phyloP scores from a whole-genome alignment of 1,140 invertebrate species.

The Steinernema khuongi region DNA sequence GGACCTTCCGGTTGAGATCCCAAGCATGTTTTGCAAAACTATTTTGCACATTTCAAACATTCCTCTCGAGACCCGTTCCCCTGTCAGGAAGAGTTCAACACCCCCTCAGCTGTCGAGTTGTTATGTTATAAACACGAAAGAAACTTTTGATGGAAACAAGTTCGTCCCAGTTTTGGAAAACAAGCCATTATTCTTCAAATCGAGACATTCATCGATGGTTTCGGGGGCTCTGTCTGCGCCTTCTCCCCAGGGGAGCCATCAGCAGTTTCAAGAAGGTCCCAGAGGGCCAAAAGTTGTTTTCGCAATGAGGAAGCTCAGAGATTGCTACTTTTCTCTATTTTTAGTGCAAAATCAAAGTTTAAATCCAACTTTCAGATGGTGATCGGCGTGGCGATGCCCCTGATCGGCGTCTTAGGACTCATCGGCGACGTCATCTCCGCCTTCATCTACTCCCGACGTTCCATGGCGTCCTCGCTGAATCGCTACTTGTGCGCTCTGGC shows the following conservation, averaged over 20 bases:
- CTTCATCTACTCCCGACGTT: conserved; percentile 41
- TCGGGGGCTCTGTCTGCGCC: too few species aligned
- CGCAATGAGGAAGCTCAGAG: too few species aligned
- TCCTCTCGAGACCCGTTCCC: background rate
- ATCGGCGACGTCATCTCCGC: conserved; percentile 39
- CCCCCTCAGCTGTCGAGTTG: conserved; percentile 19
- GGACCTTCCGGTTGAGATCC: too few species aligned
- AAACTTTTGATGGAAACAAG: background rate
- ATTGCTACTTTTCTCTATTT: too few species aligned
- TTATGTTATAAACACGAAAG: conserved; percentile 6
- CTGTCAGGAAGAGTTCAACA: conserved; percentile 19
- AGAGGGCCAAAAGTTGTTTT: too few species aligned
- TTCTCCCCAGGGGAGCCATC: too few species aligned
- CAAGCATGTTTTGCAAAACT: too few species aligned
- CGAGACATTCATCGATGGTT: too few species aligned
- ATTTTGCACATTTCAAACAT: too few species aligned
- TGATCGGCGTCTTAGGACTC: conserved; percentile 37
- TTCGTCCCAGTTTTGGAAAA: background rate
- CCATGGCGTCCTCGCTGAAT: conserved; percentile 36
- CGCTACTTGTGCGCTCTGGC: conserved; percentile 37
- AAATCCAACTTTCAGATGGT: conserved; percentile 29
- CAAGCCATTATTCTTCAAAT: too few species aligned
- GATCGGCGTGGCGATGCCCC: conserved; percentile 41
- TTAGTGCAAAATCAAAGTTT: too few species aligned
- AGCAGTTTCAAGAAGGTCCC: too few species aligned